phyloP scores from a whole-genome alignment of 1,140 invertebrate genomes.

The Andrena cerasifolii region DNA sequence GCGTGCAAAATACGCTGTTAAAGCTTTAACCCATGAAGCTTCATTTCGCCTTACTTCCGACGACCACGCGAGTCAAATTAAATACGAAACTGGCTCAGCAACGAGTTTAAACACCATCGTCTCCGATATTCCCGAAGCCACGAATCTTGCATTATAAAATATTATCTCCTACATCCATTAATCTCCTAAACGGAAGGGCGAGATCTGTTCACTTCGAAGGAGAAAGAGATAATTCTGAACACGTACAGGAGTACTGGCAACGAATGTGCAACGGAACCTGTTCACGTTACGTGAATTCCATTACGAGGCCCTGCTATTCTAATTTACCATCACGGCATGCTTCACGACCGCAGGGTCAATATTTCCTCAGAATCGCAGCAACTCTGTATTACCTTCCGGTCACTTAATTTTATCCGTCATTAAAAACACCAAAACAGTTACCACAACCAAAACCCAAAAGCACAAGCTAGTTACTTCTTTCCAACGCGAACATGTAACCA shows the following conservation, averaged over 20 bases:
- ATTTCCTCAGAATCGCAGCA: neutral
- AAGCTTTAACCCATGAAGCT: too few species aligned
- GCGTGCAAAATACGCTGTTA: too few species aligned
- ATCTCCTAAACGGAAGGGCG: neutral
- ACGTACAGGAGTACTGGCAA: neutral
- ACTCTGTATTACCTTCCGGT: neutral
- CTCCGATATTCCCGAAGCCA: too few species aligned
- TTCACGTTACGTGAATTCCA: constrained; percentile 28
- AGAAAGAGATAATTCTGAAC: neutral
- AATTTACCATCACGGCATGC: neutral
- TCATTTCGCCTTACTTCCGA: too few species aligned
- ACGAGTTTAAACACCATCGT: too few species aligned
- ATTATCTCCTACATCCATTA: constrained; percentile 33
- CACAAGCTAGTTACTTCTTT: too few species aligned
- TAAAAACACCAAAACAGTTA: too few species aligned
- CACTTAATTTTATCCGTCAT: neutral
- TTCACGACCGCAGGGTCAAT: neutral
- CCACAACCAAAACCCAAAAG: too few species aligned
- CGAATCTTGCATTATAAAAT: constrained; percentile 8
- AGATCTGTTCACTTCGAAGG: neutral
- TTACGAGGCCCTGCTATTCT: constrained; percentile 8
- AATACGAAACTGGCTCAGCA: too few species aligned
- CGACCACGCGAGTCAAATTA: too few species aligned
- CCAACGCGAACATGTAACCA: too few species aligned
- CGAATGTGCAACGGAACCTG: constrained; percentile 7